Evolutionary conservation across 2,797 vertebrate species (phyloP).

Genomic region (Fistularia commersonii): DNA sequence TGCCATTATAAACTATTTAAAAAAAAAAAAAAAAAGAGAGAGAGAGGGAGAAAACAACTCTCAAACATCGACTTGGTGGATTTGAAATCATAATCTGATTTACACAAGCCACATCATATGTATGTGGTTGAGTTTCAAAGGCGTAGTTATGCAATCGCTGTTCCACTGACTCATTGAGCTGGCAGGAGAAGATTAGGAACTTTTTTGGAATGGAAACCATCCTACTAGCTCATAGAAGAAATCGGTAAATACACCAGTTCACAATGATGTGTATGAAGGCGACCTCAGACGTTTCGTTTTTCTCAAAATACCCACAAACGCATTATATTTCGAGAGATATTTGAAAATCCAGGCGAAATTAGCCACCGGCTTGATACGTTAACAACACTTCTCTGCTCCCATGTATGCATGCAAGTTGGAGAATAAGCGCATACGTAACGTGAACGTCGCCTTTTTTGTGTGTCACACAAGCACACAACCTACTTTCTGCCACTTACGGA

Average conservation of each 20-base stretch:
- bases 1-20: slow-evolving; percentile 1
- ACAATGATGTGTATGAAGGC: slow-evolving; percentile 25
- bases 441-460: slow-evolving; percentile 1
- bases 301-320: slow-evolving; percentile 17
- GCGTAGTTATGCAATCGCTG: slow-evolving; percentile 43
- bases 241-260: slow-evolving; percentile 33
- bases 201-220: slow-evolving; percentile 37
- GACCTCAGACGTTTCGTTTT: slow-evolving; percentile 5
- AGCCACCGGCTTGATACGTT: too few species aligned
- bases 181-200: slow-evolving; percentile 46
- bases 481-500: slow-evolving; percentile 26
- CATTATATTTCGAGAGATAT: too few species aligned
- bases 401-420: not conserved
- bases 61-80: slow-evolving; percentile 11
- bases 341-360: too few species aligned
- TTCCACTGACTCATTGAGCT: slow-evolving; percentile 53
- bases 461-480: slow-evolving; percentile 16
- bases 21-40: not conserved
- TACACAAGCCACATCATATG: slow-evolving; percentile 37
- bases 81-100: slow-evolving; percentile 32
- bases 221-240: slow-evolving; percentile 26
- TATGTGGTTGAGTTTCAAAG: slow-evolving; percentile 25
- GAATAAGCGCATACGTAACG: not conserved
- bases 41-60: not conserved
- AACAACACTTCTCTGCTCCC: too few species aligned